These are phyloP conservation scores for Drosophila willistoni DNA, from an alignment of 1,140 invertebrate species.

Conservation along the genomic window DNA sequence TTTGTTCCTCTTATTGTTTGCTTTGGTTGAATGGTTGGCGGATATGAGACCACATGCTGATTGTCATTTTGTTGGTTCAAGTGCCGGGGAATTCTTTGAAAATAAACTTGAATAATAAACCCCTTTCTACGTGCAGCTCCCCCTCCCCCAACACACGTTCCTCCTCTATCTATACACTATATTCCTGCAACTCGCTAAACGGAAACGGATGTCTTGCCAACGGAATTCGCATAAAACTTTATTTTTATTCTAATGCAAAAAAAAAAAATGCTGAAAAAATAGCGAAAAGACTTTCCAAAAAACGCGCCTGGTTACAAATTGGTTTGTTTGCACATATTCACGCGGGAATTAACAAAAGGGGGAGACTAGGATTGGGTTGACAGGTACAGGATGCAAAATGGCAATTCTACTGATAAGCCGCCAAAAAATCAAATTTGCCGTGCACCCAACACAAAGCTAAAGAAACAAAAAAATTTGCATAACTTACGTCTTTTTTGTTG, in stretches of 20 bases:
- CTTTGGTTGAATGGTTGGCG: slow-evolving; percentile 39
- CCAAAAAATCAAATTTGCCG: slow-evolving; percentile 58
- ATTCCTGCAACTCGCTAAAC: not conserved
- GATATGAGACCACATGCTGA: slow-evolving; percentile 81
- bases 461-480: slow-evolving; percentile 68
- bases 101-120: slow-evolving; percentile 12
- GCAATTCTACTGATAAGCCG: slow-evolving; percentile 56
- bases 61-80: slow-evolving; percentile 58
- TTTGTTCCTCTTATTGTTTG: slow-evolving; percentile 43
- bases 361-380: slow-evolving; percentile 35
- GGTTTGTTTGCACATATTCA: slow-evolving; percentile 63
- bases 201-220: slow-evolving; percentile 48
- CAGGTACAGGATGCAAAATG: slow-evolving; percentile 45
- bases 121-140: not conserved
- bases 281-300: slow-evolving; percentile 16
- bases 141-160: not conserved
- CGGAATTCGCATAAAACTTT: slow-evolving; percentile 67
- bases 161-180: not conserved
- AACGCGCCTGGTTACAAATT: slow-evolving; percentile 59
- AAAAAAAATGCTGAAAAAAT: slow-evolving; percentile 29
- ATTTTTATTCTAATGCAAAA: slow-evolving; percentile 65
- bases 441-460: not conserved
- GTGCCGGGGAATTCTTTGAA: slow-evolving; percentile 6
- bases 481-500: not conserved
- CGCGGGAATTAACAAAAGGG: slow-evolving; percentile 57